A percentile compares a stretch with the other conserved stretches of the same genome.
Evolutionary conservation across 2,113 vertebrate species (phyloP).

Genomic region (Scomber scombrus): DNA sequence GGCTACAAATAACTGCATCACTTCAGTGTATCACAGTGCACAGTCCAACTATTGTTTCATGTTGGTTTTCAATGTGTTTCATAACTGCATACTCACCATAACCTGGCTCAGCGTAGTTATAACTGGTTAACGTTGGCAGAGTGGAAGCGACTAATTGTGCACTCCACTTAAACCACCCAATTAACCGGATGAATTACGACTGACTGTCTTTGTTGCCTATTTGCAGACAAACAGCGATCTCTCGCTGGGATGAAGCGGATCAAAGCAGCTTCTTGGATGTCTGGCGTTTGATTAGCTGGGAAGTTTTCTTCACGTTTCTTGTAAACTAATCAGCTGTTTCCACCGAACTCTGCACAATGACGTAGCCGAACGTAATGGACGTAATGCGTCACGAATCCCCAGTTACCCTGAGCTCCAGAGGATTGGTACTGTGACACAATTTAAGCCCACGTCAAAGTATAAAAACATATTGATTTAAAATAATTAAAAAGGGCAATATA

Average conservation of each 20-base stretch:
- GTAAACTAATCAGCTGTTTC: slow-evolving; percentile 32
- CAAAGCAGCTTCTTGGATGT: neutral
- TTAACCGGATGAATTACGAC: neutral
- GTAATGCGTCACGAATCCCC: slow-evolving; percentile 20
- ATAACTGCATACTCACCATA: slow-evolving; percentile 42
- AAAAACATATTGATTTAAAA: too few relatives aligned
- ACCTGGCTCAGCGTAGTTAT: neutral
- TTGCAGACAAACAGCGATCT: slow-evolving; percentile 13
- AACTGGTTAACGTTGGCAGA: neutral
- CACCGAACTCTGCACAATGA: slow-evolving; percentile 9
- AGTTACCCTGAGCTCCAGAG: too few relatives aligned
- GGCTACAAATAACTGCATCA: neutral
- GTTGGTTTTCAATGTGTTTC: neutral
- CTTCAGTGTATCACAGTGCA: neutral
- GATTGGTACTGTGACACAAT: too few relatives aligned
- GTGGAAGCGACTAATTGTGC: neutral
- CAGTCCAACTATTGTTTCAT: neutral
- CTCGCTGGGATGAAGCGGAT: neutral
- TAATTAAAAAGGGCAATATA: too few relatives aligned
- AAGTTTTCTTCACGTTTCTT: neutral
- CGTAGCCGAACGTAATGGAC: neutral
- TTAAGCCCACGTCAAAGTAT: too few relatives aligned
- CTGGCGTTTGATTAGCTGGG: neutral
- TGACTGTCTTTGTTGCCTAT: too few relatives aligned
- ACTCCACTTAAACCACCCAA: neutral